Evolutionary conservation across 2,113 vertebrate genomes (phyloP).

Genomic region (Chaetops frenatus): DNA sequence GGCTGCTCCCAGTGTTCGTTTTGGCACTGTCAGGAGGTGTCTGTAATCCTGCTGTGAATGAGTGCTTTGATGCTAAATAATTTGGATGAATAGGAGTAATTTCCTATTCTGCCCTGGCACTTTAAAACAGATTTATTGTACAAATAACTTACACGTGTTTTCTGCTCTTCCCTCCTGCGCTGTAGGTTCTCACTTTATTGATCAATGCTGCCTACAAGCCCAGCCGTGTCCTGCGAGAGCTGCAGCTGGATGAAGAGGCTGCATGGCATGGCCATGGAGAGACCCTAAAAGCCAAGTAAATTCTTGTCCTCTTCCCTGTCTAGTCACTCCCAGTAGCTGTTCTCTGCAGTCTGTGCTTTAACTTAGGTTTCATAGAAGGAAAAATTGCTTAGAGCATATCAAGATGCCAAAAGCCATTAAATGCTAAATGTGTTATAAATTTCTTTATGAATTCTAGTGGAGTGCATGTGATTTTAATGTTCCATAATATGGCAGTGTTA

Average conservation of each 20-base stretch:
- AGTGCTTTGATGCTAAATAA: constrained; percentile 36
- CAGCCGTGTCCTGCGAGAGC: constrained; percentile 91
- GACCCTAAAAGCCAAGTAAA: constrained; percentile 98
- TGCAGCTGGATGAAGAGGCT: constrained; percentile 93
- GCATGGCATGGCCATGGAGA: constrained; percentile 93
- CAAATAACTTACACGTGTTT: not conserved
- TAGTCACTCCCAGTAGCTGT: not conserved
- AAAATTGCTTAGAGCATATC: not conserved
- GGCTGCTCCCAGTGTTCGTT: not conserved
- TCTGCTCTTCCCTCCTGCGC: not conserved
- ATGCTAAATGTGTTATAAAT: not conserved
- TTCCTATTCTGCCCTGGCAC: not conserved
- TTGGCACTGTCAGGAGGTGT: not conserved
- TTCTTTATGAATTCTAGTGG: not conserved
- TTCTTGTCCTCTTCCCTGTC: not conserved
- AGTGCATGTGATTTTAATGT: not conserved
- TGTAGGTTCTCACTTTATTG: constrained; percentile 88
- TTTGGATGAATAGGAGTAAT: constrained; percentile 37
- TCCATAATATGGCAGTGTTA: not conserved
- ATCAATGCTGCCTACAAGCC: constrained; percentile 98
- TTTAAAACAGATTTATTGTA: not conserved
- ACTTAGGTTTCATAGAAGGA: not conserved
- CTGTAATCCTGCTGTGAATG: constrained; percentile 8
- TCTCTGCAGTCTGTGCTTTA: not conserved
- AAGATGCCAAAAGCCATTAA: not conserved